phyloP scores from a whole-genome alignment of 1,140 invertebrate species.

The Agrilus planipennis region DNA sequence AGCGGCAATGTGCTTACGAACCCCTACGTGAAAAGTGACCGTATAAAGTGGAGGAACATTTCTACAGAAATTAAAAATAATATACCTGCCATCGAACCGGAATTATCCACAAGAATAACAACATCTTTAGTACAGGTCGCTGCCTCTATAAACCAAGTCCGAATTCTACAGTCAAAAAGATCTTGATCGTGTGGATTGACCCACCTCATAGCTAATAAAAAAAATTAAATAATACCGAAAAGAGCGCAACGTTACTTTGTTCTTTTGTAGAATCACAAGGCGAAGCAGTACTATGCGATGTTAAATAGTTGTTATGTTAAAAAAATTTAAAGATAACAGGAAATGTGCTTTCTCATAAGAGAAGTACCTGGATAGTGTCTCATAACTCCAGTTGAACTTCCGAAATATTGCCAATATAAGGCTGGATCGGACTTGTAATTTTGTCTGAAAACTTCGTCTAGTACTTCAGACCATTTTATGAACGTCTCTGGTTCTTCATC shows the following conservation, averaged over 20 bases:
- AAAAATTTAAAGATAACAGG: constrained; percentile 4
- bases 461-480: constrained; percentile 73
- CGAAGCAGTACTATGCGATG: neutral
- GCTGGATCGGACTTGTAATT: constrained; percentile 84
- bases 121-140: constrained; percentile 96
- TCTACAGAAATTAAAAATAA: no score
- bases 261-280: neutral
- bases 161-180: constrained; percentile 73
- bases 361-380: constrained; percentile 84
- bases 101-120: constrained; percentile 87
- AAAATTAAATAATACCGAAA: neutral
- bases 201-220: constrained; percentile 41
- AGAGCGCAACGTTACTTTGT: neutral
- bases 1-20: constrained; percentile 48
- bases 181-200: constrained; percentile 38
- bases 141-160: constrained; percentile 93
- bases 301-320: neutral
- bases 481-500: constrained; percentile 52
- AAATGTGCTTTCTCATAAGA: no score
- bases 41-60: constrained; percentile 1
- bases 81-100: constrained; percentile 93
- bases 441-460: constrained; percentile 73
- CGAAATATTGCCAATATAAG: constrained; percentile 93
- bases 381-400: constrained; percentile 79
- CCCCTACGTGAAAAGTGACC: constrained; percentile 24